Evolutionary conservation across 2,797 vertebrate species (phyloP), one percentile per base, ranked within the genome.

Genomic region (Leucoraja ocellata): DNA sequence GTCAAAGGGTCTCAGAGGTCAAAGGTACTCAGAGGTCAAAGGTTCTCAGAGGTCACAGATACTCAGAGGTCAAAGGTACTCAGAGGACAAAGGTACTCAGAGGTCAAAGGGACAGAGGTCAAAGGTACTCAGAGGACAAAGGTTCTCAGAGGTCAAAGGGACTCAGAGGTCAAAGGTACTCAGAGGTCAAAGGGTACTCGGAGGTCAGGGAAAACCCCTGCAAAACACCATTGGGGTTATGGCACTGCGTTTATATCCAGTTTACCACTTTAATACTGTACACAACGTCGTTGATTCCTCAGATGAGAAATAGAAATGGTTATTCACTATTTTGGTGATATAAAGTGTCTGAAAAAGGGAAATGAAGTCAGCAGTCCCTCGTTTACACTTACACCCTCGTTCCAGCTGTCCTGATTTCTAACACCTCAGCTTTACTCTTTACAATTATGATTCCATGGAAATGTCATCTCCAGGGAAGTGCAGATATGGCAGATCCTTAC

Each of bases 331-430:
- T 58, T 65, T 36, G 61, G 13, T 88, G 61, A 68, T 65, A 36
- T 1, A 32, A 65, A 65, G 9, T 65, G 36, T n/a, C 84, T 88
- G 84, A 88, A 65, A 61, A 18, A 32, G 65, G 25, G 54, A 63
- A 88, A 83, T 11, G 8, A 25, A 54, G 61, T 2, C 84, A 65
- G 61, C 61, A 32, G n/a, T 65, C 13, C 61, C 68, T 18, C 13
- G 14, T 68, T 88, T 65, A 88, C 84, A 88, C 84, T 68, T 63
- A 36, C 84, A 88, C 84, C 61, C 84, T 88, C 84, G n/a, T 32
- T 65, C 84, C 84, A 88, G 84, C 61, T 88, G 61, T 88, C 61
- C 18, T 63, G 63, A 32, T n/a, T 32, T 88, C 61, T n/a, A 88
- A 65, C 61, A 88, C 84, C 6, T 32, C 61, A 88, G 84, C 65